These are phyloP conservation scores for Hypena proboscidalis DNA, from an alignment of 2,888 invertebrate genomes.

Conservation along the genomic window DNA sequence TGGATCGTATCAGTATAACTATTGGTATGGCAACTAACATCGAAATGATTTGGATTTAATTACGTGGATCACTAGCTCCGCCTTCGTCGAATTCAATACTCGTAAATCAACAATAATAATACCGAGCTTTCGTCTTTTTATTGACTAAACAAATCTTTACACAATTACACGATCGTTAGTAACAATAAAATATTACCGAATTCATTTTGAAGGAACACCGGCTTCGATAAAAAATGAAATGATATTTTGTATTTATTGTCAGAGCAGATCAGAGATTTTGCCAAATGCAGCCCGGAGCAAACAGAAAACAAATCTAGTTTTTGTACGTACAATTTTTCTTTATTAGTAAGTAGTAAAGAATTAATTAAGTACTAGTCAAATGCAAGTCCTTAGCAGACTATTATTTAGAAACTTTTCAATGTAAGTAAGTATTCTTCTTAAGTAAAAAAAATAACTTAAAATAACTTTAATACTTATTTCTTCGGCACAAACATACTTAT, in stretches of 20 bases:
- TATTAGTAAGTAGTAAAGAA: too few species aligned
- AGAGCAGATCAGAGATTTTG: too few species aligned
- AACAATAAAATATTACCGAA: slow-evolving; percentile 66
- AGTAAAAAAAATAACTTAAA: too few species aligned
- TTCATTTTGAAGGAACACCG: slow-evolving; percentile 47
- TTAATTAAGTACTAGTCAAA: too few species aligned
- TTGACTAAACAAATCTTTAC: slow-evolving; percentile 77
- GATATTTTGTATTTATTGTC: not conserved
- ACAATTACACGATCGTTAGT: slow-evolving; percentile 80
- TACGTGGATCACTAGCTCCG: slow-evolving; percentile 70
- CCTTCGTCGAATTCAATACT: slow-evolving; percentile 65
- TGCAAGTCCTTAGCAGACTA: too few species aligned
- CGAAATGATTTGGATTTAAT: slow-evolving; percentile 76
- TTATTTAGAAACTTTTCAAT: too few species aligned
- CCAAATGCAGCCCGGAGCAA: too few species aligned
- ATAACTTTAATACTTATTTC: too few species aligned
- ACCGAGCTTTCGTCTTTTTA: slow-evolving; percentile 65
- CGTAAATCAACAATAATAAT: slow-evolving; percentile 78
- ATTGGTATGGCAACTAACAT: slow-evolving; percentile 63
- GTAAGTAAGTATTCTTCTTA: too few species aligned
- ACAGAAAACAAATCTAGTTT: too few species aligned
- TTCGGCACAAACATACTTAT: too few species aligned
- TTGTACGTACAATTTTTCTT: too few species aligned
- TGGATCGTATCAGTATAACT: slow-evolving; percentile 68
- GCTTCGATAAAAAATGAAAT: slow-evolving; percentile 10